Percentiles rank a stretch among this genome's conserved stretches.
These are phyloP conservation scores for Pachypanchax playfairii DNA, from an alignment of 2,113 vertebrate species.

Conservation along the genomic window DNA sequence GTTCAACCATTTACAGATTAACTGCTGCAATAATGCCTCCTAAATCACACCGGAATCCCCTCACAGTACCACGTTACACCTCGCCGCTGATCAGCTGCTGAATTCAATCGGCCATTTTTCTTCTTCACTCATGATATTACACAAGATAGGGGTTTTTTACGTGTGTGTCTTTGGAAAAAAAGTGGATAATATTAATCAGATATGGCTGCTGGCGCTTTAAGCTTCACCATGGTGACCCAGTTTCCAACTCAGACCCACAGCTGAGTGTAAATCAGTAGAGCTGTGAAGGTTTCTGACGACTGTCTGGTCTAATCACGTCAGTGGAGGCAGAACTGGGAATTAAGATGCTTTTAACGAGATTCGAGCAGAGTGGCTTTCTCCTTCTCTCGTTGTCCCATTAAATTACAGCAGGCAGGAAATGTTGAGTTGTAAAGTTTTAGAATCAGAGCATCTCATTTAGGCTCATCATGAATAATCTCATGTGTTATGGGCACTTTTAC, in stretches of 20 bases:
- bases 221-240: constrained; percentile 72
- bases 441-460: constrained; percentile 4
- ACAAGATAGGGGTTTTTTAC: background rate
- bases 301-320: constrained; percentile 74
- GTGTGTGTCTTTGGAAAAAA: constrained; percentile 11
- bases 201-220: constrained; percentile 65
- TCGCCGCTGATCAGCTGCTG: constrained; percentile 6
- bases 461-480: constrained; percentile 15
- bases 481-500: background rate
- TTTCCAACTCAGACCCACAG: constrained; percentile 65
- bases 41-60: constrained; percentile 49
- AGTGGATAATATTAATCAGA: constrained; percentile 36
- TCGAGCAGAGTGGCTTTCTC: constrained; percentile 26
- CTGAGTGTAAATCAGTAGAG: constrained; percentile 70
- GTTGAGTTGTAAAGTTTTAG: too few relatives aligned
- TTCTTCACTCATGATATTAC: constrained; percentile 8
- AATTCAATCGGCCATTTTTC: constrained; percentile 2
- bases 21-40: constrained; percentile 59
- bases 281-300: constrained; percentile 69
- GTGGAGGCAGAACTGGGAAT: constrained; percentile 56
- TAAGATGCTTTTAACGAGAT: constrained; percentile 62
- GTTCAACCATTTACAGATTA: constrained; percentile 76
- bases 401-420: too few relatives aligned
- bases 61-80: constrained; percentile 14
- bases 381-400: constrained; percentile 23